Conservation (phyloP, 2,888 invertebrate species). For the Dyspetes luteomarginatus region DNA sequence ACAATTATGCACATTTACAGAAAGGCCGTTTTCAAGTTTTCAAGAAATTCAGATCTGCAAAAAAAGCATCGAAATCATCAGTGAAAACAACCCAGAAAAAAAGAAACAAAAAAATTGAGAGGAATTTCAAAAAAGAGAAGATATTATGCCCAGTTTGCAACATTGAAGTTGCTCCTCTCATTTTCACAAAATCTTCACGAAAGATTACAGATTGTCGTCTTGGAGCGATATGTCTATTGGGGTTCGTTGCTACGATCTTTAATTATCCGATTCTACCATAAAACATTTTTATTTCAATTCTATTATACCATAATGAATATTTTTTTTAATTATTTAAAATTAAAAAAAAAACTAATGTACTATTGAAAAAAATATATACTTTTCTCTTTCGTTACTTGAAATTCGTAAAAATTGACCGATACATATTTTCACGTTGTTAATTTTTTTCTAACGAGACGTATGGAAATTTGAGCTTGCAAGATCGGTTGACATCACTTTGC, state of each 20-base stretch:
- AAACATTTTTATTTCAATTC: too few relatives aligned
- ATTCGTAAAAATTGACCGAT: conserved; percentile 10
- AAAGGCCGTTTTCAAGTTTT: conserved; percentile 42
- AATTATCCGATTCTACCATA: background rate
- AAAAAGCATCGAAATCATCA: conserved; percentile 39
- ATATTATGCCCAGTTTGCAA: conserved; percentile 66
- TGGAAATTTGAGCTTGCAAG: background rate
- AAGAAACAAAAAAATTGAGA: conserved; percentile 37
- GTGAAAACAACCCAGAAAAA: conserved; percentile 35
- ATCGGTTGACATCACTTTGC: conserved; percentile 49
- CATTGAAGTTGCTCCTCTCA: conserved; percentile 60
- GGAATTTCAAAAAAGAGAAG: conserved; percentile 43
- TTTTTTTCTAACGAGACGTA: conserved; percentile 31
- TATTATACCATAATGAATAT: too few relatives aligned
- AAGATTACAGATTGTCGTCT: conserved; percentile 59
- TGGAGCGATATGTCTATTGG: conserved; percentile 64
- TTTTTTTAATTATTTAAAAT: too few relatives aligned
- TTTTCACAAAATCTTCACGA: conserved; percentile 44
- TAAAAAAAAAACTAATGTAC: background rate
- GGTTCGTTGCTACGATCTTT: conserved; percentile 48
- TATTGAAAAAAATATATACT: background rate
- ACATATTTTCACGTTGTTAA: background rate
- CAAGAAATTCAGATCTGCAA: conserved; percentile 24
- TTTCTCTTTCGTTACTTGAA: background rate
- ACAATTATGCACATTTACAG: conserved; percentile 50